Percentiles rank a stretch among this genome's conserved stretches.
Conservation (phyloP, 2,797 vertebrate genomes). For the Sphaeramia orbicularis region DNA sequence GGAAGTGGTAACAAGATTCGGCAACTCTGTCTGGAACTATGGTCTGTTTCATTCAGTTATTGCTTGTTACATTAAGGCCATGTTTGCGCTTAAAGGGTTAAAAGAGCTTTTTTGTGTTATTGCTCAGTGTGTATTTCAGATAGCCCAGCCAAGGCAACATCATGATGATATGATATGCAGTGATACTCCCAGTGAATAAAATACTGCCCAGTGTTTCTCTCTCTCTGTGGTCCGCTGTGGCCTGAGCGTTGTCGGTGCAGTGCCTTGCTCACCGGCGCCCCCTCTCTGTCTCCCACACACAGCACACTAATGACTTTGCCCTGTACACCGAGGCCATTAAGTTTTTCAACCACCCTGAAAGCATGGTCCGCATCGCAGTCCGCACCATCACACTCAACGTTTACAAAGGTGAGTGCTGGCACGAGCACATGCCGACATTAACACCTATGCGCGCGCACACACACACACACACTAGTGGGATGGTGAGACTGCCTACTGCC, state of each 20-base stretch:
- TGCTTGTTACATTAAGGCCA: no score
- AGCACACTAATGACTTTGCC: conserved; percentile 99
- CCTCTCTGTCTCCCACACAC: conserved; percentile 85
- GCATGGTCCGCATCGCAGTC: conserved; percentile 99
- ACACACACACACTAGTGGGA: conserved; percentile 8
- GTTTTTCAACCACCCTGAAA: conserved; percentile 99
- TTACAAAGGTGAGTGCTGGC: conserved; percentile 93
- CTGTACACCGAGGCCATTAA: conserved; percentile 99
- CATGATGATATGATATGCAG: no score
- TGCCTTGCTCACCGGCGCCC: conserved; percentile 63
- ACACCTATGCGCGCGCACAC: not conserved
- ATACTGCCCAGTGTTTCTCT: conserved; percentile 27
- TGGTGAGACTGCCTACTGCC: conserved; percentile 38
- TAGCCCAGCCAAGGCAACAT: not conserved
- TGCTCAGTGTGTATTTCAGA: not conserved
- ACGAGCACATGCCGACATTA: conserved; percentile 21
- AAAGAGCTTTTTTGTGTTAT: not conserved
- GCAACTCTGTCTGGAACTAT: no score
- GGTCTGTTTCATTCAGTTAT: no score
- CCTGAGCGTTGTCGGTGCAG: conserved; percentile 26
- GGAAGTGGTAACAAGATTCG: no score
- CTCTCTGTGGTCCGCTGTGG: conserved; percentile 48
- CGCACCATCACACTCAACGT: conserved; percentile 99
- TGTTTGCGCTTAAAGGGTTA: not conserved
- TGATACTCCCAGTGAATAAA: not conserved